Conservation (phyloP, 2,797 vertebrate species). For the Gallirallus australis region DNA sequence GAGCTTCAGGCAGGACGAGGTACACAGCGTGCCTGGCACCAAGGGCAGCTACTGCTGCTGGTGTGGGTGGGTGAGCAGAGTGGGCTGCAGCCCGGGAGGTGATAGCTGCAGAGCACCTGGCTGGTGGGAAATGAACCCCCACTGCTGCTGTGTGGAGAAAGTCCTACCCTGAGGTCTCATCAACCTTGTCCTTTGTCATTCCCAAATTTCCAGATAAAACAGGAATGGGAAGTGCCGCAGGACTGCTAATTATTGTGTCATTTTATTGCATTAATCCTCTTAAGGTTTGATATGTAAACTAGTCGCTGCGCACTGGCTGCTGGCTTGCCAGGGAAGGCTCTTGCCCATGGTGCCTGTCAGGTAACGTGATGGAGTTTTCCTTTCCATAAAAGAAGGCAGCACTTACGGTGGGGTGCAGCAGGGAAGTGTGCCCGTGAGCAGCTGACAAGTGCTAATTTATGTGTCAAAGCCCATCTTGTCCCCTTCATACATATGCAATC, state of each 20-base stretch:
- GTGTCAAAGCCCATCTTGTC: conserved; percentile 74
- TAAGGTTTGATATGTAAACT: conserved; percentile 7
- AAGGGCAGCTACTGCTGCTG: not conserved
- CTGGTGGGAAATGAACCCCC: not conserved
- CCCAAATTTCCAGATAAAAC: conserved; percentile 21
- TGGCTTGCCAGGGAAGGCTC: not conserved
- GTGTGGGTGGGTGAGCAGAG: accelerated
- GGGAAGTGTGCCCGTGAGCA: conserved; percentile 60
- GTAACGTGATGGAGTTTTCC: not conserved
- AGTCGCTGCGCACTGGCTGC: not conserved
- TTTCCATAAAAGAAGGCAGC: conserved; percentile 31
- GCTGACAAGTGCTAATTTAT: conserved; percentile 76
- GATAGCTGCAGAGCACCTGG: not conserved
- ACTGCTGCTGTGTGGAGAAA: not conserved
- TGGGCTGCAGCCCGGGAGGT: not conserved
- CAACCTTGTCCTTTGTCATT: not conserved
- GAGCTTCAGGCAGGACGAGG: not conserved
- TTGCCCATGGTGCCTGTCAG: conserved; percentile 19
- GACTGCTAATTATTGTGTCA: conserved; percentile 50
- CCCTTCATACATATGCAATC: conserved; percentile 73
- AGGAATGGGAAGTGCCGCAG: not conserved
- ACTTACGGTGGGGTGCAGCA: conserved; percentile 50
- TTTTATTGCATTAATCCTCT: not conserved
- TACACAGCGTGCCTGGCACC: accelerated
- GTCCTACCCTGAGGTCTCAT: not conserved